Conservation (phyloP, 2,797 vertebrate species). For the Enteromius thamalakanensis region DNA sequence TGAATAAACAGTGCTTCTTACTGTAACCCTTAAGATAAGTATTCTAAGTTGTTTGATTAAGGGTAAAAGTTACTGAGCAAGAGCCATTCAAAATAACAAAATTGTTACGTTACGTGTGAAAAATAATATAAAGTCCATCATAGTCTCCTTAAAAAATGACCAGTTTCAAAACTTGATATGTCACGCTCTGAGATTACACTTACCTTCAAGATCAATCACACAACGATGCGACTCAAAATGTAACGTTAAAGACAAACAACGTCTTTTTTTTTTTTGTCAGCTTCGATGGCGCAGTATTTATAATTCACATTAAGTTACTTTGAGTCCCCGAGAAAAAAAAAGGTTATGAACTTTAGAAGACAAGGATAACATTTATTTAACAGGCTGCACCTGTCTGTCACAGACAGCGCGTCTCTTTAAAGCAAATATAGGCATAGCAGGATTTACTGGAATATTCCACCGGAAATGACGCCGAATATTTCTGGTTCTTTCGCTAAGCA, state of each 20-base stretch:
- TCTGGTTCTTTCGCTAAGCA: constrained; percentile 57
- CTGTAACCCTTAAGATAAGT: background rate
- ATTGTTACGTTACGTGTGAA: background rate
- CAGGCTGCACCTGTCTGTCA: constrained; percentile 61
- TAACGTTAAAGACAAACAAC: background rate
- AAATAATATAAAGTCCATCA: background rate
- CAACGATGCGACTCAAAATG: background rate
- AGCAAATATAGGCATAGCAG: constrained; percentile 52
- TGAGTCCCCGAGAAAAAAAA: background rate
- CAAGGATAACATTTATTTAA: background rate
- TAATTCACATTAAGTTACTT: constrained; percentile 6
- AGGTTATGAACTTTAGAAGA: background rate
- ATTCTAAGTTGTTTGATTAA: background rate
- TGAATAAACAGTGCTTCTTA: background rate
- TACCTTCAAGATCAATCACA: constrained; percentile 12
- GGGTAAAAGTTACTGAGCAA: background rate
- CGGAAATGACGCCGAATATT: constrained; percentile 72
- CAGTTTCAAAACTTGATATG: background rate
- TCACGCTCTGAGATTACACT: constrained; percentile 39
- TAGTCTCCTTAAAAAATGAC: background rate
- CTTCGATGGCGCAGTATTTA: background rate
- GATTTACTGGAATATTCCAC: constrained; percentile 76
- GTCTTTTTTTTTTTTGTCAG: background rate
- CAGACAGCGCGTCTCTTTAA: constrained; percentile 68
- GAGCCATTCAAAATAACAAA: background rate